Evolutionary conservation across 2,888 invertebrate species (phyloP).

Genomic region (Creontiades dilutus): DNA sequence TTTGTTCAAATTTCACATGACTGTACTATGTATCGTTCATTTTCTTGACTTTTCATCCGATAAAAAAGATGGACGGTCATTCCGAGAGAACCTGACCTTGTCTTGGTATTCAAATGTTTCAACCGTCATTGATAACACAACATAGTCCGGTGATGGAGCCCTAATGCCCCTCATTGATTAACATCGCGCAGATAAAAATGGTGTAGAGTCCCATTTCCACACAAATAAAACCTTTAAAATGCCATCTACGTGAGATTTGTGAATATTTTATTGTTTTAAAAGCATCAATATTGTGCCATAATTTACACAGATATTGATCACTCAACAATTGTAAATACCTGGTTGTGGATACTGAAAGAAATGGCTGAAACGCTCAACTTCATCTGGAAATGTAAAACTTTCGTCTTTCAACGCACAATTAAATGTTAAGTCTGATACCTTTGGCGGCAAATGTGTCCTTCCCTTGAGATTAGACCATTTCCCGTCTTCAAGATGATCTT

Average conservation of each 20-base stretch:
- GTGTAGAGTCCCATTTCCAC: no score
- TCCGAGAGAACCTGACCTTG: neutral
- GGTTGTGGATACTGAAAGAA: no score
- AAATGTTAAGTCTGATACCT: neutral
- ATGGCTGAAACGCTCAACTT: no score
- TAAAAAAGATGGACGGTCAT: neutral
- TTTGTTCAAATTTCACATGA: no score
- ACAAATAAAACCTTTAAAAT: neutral
- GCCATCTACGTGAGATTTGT: neutral
- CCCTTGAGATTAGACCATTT: slow-evolving; percentile 8
- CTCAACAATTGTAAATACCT: no score
- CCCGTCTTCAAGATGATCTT: slow-evolving; percentile 7
- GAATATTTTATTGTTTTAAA: neutral
- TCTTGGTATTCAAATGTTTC: neutral
- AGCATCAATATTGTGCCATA: no score
- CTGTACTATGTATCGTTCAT: no score
- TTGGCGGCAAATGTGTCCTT: neutral
- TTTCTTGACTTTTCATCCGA: no score
- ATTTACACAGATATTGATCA: no score
- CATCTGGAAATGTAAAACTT: no score
- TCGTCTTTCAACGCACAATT: neutral
- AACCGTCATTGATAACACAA: neutral
- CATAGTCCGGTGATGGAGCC: neutral
- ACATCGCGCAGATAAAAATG: neutral
- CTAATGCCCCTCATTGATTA: neutral